These are phyloP conservation scores for Balaeniceps rex DNA, from an alignment of 2,113 vertebrate genomes.

Conservation along the genomic window DNA sequence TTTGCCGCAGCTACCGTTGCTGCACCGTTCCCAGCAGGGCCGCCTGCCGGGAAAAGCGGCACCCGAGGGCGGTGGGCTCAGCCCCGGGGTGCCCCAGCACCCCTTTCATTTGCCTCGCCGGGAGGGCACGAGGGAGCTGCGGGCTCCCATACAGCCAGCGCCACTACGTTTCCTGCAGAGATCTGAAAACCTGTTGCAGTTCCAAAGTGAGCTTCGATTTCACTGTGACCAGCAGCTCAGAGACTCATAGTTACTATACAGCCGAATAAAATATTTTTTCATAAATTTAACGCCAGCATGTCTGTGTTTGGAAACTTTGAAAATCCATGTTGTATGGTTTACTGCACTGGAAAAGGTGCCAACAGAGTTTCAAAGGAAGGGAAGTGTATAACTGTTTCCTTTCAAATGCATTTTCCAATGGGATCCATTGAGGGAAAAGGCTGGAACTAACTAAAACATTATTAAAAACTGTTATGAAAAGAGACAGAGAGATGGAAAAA, in stretches of 20 bases:
- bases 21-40: background rate
- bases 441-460: conserved; percentile 87
- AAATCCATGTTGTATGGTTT: conserved; percentile 85
- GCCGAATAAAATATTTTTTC: conserved; percentile 81
- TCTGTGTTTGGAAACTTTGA: conserved; percentile 84
- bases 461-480: conserved; percentile 84
- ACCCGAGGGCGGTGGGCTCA: background rate
- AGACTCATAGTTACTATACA: conserved; percentile 73
- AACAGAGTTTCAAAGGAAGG: conserved; percentile 85
- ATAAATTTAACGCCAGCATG: conserved; percentile 81
- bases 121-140: background rate
- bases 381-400: conserved; percentile 86
- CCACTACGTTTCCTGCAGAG: conserved; percentile 40
- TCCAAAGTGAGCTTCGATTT: conserved; percentile 66
- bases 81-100: background rate
- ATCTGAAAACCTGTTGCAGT: conserved; percentile 62
- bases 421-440: conserved; percentile 83
- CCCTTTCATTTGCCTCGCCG: background rate
- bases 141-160: background rate
- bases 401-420: conserved; percentile 85
- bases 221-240: conserved; percentile 72
- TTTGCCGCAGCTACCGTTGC: background rate
- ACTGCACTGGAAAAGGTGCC: conserved; percentile 84
- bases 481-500: conserved; percentile 82
- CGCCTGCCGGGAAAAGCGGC: background rate